phyloP scores from a whole-genome alignment of 2,113 vertebrate species.

The Spheniscus mendiculus region DNA sequence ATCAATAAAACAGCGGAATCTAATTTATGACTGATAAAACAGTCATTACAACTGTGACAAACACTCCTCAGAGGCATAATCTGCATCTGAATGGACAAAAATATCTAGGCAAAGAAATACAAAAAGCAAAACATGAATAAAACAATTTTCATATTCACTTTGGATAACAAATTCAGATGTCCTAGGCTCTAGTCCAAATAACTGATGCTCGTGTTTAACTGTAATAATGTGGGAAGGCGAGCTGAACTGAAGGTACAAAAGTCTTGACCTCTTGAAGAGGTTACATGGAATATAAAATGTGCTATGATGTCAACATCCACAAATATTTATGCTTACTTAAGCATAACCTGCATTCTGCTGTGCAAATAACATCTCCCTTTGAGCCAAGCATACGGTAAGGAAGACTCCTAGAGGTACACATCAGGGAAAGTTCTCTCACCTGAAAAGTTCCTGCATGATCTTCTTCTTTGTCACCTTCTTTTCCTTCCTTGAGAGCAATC shows the following conservation, averaged over 20 bases:
- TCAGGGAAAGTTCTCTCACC: constrained; percentile 73
- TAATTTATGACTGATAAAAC: constrained; percentile 29
- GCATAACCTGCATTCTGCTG: neutral
- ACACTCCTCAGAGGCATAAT: neutral
- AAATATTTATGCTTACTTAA: neutral
- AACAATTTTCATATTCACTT: neutral
- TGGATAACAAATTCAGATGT: neutral
- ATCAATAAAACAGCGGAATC: constrained; percentile 1
- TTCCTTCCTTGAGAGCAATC: constrained; percentile 90
- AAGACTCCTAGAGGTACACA: neutral
- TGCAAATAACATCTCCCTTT: neutral
- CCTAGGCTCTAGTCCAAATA: neutral
- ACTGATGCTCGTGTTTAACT: neutral
- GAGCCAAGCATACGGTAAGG: neutral
- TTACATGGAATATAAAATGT: neutral
- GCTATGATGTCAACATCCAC: neutral
- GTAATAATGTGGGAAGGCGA: neutral
- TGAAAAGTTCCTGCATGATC: constrained; percentile 93
- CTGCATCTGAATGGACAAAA: neutral
- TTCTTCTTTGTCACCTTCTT: constrained; percentile 91
- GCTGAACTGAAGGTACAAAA: neutral
- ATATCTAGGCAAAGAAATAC: neutral
- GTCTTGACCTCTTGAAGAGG: neutral
- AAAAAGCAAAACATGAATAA: neutral
- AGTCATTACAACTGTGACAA: neutral